Base-by-base conservation (phyloP, 2,113 vertebrate genomes). In the Cyprinus carpio region DNA sequence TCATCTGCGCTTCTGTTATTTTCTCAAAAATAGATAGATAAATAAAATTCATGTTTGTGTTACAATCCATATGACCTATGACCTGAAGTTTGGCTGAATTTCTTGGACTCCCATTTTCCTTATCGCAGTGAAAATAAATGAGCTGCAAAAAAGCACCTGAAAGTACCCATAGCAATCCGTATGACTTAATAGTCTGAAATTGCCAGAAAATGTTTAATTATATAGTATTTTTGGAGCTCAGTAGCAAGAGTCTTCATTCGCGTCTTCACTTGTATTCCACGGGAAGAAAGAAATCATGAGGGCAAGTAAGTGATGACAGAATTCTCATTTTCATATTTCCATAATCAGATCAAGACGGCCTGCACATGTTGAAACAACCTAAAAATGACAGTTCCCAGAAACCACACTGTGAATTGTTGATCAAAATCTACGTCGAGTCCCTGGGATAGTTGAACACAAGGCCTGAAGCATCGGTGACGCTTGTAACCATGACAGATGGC, bases 321-420 rank as follows among this genome's bases (percentile, higher is more conserved):
- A 69, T 34, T 69, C 7, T 69, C 31, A 72, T 72, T 72, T 71
- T 40, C 64, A 34, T 69, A n/a, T 72, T 72, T 72, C 37, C 20
- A 12, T 25, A 13, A 72, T 72, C 69, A n/a, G 23, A 72, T 25
- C 1, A 1, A 72, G 69, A 72, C 4, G 10, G 2, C 13, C 37
- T 72, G 11, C 11, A n/a, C 71, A 43, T 37, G 65, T 31, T 23
- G 31, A 23, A 34, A 37, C 18, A 15, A n/a, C 71, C 37, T 43
- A 15, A 74, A 72, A 15, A 74, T 74, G 37, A 43, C 11, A 43
- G 3, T 60, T 60, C 18, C 76, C 54, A n/a, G 71, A 43, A 60
- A 78, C n/a, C 54, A 16, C 54, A 77, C 11, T 23, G 15, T 27
- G 51, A 2, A 77, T 54, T 31, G 5, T 31, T 60, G 51, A 34